A percentile compares a stretch with the other conserved stretches of the same genome.
Conservation (phyloP, 2,113 vertebrate species). For the Pseudonaja textilis region DNA sequence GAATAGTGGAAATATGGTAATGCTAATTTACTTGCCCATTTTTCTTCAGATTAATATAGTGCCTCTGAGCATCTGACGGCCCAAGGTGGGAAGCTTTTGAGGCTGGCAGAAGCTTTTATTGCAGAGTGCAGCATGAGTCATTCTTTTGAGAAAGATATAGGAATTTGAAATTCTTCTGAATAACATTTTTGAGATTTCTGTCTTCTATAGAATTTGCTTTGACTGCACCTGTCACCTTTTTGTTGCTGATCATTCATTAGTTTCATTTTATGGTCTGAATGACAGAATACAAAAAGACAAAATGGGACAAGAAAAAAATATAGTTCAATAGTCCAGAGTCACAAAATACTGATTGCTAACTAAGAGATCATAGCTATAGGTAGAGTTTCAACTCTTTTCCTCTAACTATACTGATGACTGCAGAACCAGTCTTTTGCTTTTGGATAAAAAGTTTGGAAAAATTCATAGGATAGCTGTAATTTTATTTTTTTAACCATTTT, state of each 20-base stretch:
- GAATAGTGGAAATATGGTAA: not conserved
- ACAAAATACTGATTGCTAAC: not conserved
- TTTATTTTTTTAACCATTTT: not conserved
- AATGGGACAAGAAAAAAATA: not conserved
- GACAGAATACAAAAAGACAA: not conserved
- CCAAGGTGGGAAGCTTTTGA: not conserved
- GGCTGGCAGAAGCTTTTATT: not conserved
- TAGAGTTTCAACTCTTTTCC: not conserved
- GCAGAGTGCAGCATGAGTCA: not conserved
- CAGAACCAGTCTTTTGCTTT: not conserved
- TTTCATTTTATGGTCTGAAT: not conserved
- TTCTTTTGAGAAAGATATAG: not conserved
- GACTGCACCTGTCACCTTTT: not conserved
- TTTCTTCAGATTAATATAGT: not conserved
- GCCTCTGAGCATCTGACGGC: not conserved
- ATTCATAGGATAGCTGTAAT: not conserved
- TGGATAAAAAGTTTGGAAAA: not conserved
- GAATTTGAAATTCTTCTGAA: not conserved
- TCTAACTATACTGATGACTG: not conserved
- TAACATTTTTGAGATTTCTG: not conserved
- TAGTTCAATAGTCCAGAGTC: not conserved
- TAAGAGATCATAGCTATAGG: not conserved
- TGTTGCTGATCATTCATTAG: not conserved
- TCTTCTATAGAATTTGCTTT: not conserved
- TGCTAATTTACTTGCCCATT: not conserved